Conservation (phyloP, 2,797 vertebrate genomes). For the Yasuhikotakia modesta region DNA sequence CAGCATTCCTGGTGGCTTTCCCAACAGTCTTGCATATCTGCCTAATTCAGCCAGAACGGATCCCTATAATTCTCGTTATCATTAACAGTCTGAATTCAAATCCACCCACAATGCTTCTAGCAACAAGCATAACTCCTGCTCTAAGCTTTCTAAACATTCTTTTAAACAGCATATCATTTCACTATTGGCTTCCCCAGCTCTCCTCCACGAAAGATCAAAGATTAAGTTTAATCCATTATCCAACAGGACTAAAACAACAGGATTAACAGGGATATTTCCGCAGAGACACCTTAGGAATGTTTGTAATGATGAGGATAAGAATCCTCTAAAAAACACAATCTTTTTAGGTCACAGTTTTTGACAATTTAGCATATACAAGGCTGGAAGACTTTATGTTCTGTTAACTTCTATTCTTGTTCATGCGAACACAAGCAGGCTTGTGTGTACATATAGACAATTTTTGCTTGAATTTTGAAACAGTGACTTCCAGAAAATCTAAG, state of each 20-base stretch:
- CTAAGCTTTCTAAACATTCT: slow-evolving; percentile 29
- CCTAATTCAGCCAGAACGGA: slow-evolving; percentile 15
- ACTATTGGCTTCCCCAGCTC: slow-evolving; percentile 57
- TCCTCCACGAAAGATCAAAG: slow-evolving; percentile 60
- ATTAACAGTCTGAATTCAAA: slow-evolving; percentile 23
- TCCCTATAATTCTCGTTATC: slow-evolving; percentile 16
- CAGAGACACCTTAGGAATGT: not conserved
- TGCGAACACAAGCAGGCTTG: too few relatives aligned
- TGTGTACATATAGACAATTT: too few relatives aligned
- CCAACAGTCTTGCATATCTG: not conserved
- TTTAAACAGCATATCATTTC: slow-evolving; percentile 48
- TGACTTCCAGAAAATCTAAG: not conserved
- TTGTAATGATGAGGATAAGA: not conserved
- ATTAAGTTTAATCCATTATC: slow-evolving; percentile 55
- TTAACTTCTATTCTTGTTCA: not conserved
- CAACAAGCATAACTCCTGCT: slow-evolving; percentile 10
- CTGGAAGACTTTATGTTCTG: slow-evolving; percentile 8
- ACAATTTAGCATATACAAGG: not conserved
- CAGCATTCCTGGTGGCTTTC: not conserved
- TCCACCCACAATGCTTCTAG: slow-evolving; percentile 15
- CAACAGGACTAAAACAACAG: slow-evolving; percentile 26
- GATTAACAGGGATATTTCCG: slow-evolving; percentile 12
- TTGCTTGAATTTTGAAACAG: too few relatives aligned
- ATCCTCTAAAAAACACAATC: slow-evolving; percentile 1
- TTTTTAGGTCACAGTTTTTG: slow-evolving; percentile 10